These are phyloP conservation scores for Hydrozoanthus tunicans DNA, from an alignment of 64 coral and sea anemone species.

Conservation along the genomic window DNA sequence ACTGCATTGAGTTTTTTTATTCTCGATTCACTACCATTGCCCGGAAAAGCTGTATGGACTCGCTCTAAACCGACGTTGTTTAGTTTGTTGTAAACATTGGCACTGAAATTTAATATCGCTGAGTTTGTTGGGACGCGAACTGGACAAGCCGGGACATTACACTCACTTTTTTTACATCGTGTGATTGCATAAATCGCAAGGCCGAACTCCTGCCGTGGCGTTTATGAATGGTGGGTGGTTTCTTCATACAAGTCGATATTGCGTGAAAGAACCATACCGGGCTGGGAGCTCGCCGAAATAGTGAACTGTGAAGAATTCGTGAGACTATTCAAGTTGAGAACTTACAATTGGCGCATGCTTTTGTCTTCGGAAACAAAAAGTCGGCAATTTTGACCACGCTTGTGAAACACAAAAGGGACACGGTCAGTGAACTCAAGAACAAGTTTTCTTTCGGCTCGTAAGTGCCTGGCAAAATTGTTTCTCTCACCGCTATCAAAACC, in stretches of 20 bases:
- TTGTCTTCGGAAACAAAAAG: background rate
- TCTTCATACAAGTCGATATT: background rate
- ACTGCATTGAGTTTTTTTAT: background rate
- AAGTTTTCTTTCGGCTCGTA: background rate
- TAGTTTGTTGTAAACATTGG: background rate
- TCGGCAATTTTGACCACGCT: background rate
- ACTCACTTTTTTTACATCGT: constrained; percentile 7
- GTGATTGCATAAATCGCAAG: background rate
- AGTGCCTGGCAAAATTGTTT: background rate
- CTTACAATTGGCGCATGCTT: background rate
- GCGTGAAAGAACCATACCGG: background rate
- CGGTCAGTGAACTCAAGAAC: background rate
- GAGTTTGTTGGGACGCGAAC: background rate
- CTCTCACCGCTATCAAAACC: background rate
- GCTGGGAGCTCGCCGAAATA: no score
- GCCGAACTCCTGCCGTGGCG: background rate
- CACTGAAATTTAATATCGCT: background rate
- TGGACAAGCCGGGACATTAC: background rate
- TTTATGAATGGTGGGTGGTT: background rate
- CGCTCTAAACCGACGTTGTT: background rate
- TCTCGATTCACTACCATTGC: background rate
- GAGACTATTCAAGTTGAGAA: no score
- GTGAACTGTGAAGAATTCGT: no score
- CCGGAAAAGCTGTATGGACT: background rate
- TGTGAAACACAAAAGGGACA: background rate